Percentiles rank a stretch among this genome's conserved stretches.
These are phyloP conservation scores for Garra rufa DNA, from an alignment of 2,113 vertebrate species.

Conservation along the genomic window DNA sequence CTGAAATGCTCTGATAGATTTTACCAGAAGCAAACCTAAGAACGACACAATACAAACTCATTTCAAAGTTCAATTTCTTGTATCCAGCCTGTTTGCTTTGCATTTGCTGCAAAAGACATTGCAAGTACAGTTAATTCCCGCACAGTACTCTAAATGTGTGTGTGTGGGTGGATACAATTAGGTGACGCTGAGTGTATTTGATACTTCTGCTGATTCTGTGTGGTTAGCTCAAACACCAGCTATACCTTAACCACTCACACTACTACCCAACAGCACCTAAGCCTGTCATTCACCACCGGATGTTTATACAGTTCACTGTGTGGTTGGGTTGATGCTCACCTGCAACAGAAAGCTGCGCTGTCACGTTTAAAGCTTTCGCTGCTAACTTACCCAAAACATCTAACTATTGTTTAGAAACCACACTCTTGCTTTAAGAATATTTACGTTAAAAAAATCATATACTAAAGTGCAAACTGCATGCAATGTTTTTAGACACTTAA, in stretches of 20 bases:
- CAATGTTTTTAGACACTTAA: not conserved
- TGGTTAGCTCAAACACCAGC: conserved; percentile 39
- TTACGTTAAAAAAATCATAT: not conserved
- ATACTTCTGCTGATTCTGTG: conserved; percentile 17
- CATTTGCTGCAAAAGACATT: conserved; percentile 28
- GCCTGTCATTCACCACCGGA: conserved; percentile 54
- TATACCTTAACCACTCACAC: conserved; percentile 55
- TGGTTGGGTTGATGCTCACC: conserved; percentile 43
- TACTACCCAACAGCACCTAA: conserved; percentile 37
- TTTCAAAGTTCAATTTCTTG: not conserved
- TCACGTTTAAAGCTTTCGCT: not conserved
- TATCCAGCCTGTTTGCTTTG: not conserved
- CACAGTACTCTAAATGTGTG: conserved; percentile 16
- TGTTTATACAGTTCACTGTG: conserved; percentile 57
- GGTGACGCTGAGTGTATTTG: conserved; percentile 5
- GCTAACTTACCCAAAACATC: not conserved
- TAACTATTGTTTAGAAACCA: not conserved
- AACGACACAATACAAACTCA: not conserved
- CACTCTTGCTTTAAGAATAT: not conserved
- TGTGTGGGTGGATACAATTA: conserved; percentile 38
- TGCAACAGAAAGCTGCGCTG: conserved; percentile 35
- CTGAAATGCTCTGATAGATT: not conserved
- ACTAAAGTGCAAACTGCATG: not conserved
- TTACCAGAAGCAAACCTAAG: not conserved
- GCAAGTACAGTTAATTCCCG: not conserved